Evolutionary conservation across 2,113 vertebrate species (phyloP).

Genomic region (Girardinichthys multiradiatus): DNA sequence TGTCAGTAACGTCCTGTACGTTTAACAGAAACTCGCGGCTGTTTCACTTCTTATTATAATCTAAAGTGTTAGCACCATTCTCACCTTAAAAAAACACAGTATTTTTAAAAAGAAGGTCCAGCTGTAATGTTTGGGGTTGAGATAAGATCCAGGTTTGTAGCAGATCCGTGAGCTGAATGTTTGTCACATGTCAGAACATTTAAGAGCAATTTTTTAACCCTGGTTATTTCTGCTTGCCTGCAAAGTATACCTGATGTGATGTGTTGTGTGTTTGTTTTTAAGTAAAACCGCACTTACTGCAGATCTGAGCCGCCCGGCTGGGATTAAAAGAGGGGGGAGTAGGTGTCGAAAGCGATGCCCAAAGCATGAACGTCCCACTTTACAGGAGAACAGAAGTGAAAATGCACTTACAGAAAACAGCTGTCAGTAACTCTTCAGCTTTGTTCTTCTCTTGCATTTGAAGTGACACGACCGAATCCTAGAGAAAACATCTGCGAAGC

Average conservation of each 20-base stretch:
- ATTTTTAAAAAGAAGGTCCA: background rate
- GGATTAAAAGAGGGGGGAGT: background rate
- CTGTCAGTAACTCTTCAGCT: background rate
- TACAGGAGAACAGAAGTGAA: background rate
- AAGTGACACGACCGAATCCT: background rate
- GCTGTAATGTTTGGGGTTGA: background rate
- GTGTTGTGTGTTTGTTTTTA: background rate
- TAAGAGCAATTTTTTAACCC: background rate
- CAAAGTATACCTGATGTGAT: background rate
- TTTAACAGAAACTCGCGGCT: conserved; percentile 7
- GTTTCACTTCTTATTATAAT: conserved; percentile 42
- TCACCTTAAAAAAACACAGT: conserved; percentile 1
- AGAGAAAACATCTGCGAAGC: background rate
- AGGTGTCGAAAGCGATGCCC: background rate
- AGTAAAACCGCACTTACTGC: background rate
- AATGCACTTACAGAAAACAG: background rate
- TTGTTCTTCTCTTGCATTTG: background rate
- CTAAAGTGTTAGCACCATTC: conserved; percentile 12
- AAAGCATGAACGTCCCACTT: background rate
- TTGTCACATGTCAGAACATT: no score
- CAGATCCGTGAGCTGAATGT: no score
- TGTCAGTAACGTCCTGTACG: conserved; percentile 14
- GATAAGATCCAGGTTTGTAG: background rate
- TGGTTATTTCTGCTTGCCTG: background rate
- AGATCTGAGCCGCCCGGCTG: background rate